These are phyloP conservation scores for Hypomecis punctinalis DNA, from an alignment of 2,888 invertebrate genomes.

Conservation along the genomic window DNA sequence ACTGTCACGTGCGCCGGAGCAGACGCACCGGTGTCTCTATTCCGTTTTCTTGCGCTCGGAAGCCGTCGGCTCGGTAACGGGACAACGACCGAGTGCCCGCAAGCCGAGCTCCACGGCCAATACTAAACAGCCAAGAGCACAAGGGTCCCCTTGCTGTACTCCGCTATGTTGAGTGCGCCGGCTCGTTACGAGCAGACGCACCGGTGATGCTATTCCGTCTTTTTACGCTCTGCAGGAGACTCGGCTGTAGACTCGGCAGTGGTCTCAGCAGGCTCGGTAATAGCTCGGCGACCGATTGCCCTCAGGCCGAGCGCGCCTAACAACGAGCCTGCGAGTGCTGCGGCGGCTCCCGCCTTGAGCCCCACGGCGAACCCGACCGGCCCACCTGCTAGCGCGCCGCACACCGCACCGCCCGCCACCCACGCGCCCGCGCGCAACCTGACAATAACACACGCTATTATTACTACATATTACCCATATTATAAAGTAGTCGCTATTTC, in stretches of 20 bases:
- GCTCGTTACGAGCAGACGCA: constrained; percentile 48
- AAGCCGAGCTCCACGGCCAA: too few relatives aligned
- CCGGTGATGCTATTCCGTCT: constrained; percentile 19
- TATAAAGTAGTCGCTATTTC: too few relatives aligned
- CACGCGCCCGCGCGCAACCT: constrained; percentile 58
- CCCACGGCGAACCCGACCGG: constrained; percentile 64
- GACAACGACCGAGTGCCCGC: too few relatives aligned
- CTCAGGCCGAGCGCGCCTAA: constrained; percentile 23
- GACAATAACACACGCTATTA: constrained; percentile 16
- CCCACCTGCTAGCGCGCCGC: constrained; percentile 64
- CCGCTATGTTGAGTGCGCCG: constrained; percentile 42
- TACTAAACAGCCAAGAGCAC: too few relatives aligned
- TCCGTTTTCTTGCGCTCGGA: too few relatives aligned
- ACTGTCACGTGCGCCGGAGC: too few relatives aligned
- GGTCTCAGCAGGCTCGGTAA: constrained; percentile 41
- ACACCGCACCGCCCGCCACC: constrained; percentile 59
- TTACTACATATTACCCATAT: too few relatives aligned
- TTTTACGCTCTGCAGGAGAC: constrained; percentile 43
- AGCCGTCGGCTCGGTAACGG: too few relatives aligned
- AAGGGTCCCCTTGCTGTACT: not conserved
- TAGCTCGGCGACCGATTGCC: constrained; percentile 59
- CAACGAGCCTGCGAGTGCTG: constrained; percentile 30
- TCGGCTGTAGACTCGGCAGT: constrained; percentile 53
- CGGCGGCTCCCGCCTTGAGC: constrained; percentile 43
- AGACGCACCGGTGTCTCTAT: too few relatives aligned